These are phyloP conservation scores for Genyomyrus donnyi DNA, from an alignment of 2,113 vertebrate genomes.

Conservation along the genomic window DNA sequence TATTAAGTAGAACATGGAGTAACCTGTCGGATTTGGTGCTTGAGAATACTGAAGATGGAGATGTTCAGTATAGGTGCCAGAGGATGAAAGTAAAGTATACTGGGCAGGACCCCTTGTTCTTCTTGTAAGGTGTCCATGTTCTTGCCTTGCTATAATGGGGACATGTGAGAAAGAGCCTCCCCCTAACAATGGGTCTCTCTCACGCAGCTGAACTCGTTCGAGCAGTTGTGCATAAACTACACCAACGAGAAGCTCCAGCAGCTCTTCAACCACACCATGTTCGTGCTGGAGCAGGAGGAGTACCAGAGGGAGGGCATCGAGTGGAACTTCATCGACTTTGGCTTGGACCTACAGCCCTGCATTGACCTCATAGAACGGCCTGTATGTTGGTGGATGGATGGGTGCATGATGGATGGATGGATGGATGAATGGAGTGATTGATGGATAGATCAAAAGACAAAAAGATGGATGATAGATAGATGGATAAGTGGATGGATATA, in stretches of 20 bases:
- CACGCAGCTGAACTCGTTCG: constrained; percentile 76
- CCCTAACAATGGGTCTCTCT: background rate
- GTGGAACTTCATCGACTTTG: constrained; percentile 85
- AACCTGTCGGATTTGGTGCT: background rate
- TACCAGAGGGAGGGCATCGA: constrained; percentile 83
- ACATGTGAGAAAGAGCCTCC: background rate
- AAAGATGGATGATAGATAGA: background rate
- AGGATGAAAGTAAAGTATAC: background rate
- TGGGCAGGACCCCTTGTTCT: background rate
- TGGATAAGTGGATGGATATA: background rate
- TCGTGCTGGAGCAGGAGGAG: constrained; percentile 81
- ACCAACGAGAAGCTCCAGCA: constrained; percentile 86
- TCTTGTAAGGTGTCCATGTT: background rate
- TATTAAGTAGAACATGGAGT: background rate
- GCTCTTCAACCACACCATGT: constrained; percentile 91
- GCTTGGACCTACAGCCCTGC: constrained; percentile 78
- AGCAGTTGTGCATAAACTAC: constrained; percentile 85
- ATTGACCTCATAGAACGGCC: constrained; percentile 82
- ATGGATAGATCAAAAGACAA: background rate
- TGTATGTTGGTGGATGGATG: constrained; percentile 43
- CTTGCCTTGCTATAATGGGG: background rate
- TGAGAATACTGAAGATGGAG: background rate
- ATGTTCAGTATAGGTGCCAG: background rate
- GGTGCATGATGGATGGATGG: background rate
- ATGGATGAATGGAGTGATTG: background rate